Evolutionary conservation across 2,888 invertebrate genomes (phyloP), one percentile per base, ranked within the genome.

Genomic region (Stenchaetothrips biformis): DNA sequence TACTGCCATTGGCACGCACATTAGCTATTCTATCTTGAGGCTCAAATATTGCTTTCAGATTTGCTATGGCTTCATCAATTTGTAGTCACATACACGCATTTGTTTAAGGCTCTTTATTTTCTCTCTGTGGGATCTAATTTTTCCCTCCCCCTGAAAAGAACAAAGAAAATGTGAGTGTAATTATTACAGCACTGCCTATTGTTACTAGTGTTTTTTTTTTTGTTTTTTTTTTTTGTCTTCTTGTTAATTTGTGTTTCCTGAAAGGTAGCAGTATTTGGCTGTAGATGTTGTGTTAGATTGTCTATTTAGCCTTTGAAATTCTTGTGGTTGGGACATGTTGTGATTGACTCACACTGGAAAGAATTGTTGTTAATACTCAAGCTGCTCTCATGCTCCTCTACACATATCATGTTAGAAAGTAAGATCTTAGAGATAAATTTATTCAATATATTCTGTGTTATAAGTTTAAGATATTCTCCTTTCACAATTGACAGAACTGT

Each of bases 331-430:
- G 21, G 67, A 74, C 67, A 8, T 74, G 67, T 25, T 21, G n/a
- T 74, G 18, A 59, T 16, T 74, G 25, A 25, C 67, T 9, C 11
- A 25, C 8, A 11, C 21, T 21, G 25, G 25, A 74, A 25, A 25
- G 25, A 25, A 74, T 1, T 25, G 7, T 25, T 25, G 11, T 11
- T 25, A 25, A 0, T 74, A 25, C 67, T 25, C 21, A 74, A 74
- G 67, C 67, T 74, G 18, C 59, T 59, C 18, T 21, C 25, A 11
- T 74, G 21, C 21, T 25, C 25, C 11, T 25, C 25, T 74, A 74
- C 67, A 74, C 67, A 74, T 74, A 74, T 74, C 67, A 74, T 74
- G 67, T 74, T 74, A 25, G 7, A 21, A 21, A 25, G 25, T 74
- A 74, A 74, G 67, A 21, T 9, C 25, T 11, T 25, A 74, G 25